Conservation (phyloP, 2,113 vertebrate species). For the Lethenteron reissneri region DNA sequence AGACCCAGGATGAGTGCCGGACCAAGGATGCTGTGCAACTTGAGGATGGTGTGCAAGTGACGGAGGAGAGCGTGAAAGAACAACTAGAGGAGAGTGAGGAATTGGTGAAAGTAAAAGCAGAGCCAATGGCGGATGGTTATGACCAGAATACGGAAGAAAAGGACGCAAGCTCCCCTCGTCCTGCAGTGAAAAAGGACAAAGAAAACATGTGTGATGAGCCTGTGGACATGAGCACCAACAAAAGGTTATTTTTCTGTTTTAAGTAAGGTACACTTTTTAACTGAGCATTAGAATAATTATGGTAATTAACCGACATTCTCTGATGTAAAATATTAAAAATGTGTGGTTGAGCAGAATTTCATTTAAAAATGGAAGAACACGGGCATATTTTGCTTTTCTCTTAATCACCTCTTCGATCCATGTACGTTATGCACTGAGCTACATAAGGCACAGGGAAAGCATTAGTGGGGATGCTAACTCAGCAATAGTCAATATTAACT, state of each 20-base stretch:
- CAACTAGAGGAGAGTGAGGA: slow-evolving; percentile 17
- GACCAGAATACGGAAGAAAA: slow-evolving; percentile 30
- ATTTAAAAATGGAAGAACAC: slow-evolving; percentile 6
- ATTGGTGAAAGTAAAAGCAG: slow-evolving; percentile 24
- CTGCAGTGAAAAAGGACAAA: slow-evolving; percentile 46
- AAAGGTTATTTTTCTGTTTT: slow-evolving; percentile 34
- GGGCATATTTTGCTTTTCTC: slow-evolving; percentile 7
- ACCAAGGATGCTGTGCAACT: slow-evolving; percentile 23
- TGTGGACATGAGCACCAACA: slow-evolving; percentile 82
- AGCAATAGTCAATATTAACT: too few relatives aligned
- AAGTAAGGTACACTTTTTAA: slow-evolving; percentile 1
- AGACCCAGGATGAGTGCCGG: too few relatives aligned
- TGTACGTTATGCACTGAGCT: too few relatives aligned
- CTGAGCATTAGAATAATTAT: accelerated
- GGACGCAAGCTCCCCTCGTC: slow-evolving; percentile 28
- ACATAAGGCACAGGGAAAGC: too few relatives aligned
- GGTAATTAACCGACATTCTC: not conserved
- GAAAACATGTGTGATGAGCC: slow-evolving; percentile 52
- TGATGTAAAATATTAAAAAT: not conserved
- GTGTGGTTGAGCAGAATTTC: not conserved
- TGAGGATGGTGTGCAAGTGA: slow-evolving; percentile 30
- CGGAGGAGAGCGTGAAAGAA: slow-evolving; percentile 15
- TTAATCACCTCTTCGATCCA: not conserved
- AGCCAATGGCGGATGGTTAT: slow-evolving; percentile 23
- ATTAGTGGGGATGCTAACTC: too few relatives aligned